Percentiles rank a stretch among this genome's conserved stretches.
Conservation (phyloP, 2,888 invertebrate species). For the Folsomia candida region DNA sequence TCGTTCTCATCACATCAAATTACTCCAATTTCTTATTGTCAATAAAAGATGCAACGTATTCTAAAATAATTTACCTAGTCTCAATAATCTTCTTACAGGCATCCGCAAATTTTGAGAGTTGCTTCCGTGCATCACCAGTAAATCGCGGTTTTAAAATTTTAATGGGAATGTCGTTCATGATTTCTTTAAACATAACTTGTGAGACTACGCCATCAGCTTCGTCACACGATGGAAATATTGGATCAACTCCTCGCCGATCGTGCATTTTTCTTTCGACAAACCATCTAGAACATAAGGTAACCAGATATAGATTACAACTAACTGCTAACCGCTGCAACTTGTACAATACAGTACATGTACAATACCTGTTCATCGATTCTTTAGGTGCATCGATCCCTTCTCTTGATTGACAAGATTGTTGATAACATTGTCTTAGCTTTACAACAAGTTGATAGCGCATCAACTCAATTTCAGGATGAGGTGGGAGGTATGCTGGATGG, state of each 20-base stretch:
- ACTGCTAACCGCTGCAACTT: too few species aligned
- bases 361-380: slow-evolving; percentile 80
- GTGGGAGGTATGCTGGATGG: too few species aligned
- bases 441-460: slow-evolving; percentile 75
- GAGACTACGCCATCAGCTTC: slow-evolving; percentile 77
- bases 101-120: slow-evolving; percentile 88
- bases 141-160: slow-evolving; percentile 93
- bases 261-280: slow-evolving; percentile 90
- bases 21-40: too few species aligned
- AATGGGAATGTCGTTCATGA: slow-evolving; percentile 97
- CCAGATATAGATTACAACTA: too few species aligned
- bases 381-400: slow-evolving; percentile 90
- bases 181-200: slow-evolving; percentile 91
- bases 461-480: slow-evolving; percentile 92
- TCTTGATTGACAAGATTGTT: slow-evolving; percentile 88
- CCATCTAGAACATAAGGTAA: slow-evolving; percentile 64
- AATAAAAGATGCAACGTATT: too few species aligned
- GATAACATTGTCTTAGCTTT: slow-evolving; percentile 85
- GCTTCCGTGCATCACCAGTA: slow-evolving; percentile 91
- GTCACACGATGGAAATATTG: slow-evolving; percentile 86
- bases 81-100: slow-evolving; percentile 97
- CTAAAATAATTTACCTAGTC: slow-evolving; percentile 59
- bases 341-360: neutral
- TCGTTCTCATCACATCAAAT: slow-evolving; percentile 46
- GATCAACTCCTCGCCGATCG: slow-evolving; percentile 79